Evolutionary conservation across 2,113 vertebrate species (phyloP), one percentile per base, ranked within the genome.

Genomic region (Chaetorhynchus papuensis): DNA sequence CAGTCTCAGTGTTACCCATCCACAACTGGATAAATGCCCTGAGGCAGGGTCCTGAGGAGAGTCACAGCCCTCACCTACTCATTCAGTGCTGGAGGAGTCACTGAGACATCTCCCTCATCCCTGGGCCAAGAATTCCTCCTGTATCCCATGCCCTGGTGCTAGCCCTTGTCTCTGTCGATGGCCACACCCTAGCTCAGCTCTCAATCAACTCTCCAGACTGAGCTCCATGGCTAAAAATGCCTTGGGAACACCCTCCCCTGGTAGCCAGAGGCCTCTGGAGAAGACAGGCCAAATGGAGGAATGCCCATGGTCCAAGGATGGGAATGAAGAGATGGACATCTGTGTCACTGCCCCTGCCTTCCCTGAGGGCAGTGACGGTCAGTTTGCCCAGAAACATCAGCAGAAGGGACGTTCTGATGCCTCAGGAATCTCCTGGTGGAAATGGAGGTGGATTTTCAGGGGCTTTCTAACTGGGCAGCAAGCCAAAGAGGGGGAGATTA

Each of bases 1-100:
- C 66, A 50, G 30, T 16, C 37, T n/a, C 53, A 21, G 41, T 27
- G 37, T 31, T 28, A 57, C 15, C 79, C 54, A 24, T 39, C 45
- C 31, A 14, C 0, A 5, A 61, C 14, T 33, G 71, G 45, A 72
- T 17, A 18, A 78, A 60, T 0, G 2, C 28, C 57, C 44, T 1
- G 3, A 60, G 30, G 20, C 26, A 85, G 74, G 61, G 24, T 19
- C 19, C 70, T 72, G 44, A 30, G 18, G 17, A 1, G 0, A 31
- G 22, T 21, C 15, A 3, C 71, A 81, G 61, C 44, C 78, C 57
- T 90, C 54, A 44, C n/a, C n/a, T 12, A 1, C 4, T 1, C 15
- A 2, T 20, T 42, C 37, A 10, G 22, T 8, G 49, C 50, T 33
- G 8, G 17, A 83, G 30, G 42, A 54, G 71, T 27, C 88, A 53